Base-by-base conservation (phyloP, 2,888 invertebrate species). In the Brachynemurus nebulosus region DNA sequence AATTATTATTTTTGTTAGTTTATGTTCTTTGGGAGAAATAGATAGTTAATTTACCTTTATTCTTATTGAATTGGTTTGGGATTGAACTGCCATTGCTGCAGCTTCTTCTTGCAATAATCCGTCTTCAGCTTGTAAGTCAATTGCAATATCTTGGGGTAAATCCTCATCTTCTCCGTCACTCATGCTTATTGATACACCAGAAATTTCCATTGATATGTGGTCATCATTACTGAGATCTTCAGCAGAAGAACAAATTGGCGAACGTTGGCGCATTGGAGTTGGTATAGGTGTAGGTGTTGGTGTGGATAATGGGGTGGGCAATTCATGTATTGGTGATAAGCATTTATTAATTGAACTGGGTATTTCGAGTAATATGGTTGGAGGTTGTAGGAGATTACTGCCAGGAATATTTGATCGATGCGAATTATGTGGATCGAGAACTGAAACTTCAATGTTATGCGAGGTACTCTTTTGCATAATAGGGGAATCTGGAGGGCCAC, bases 271-370 rank as follows among this genome's bases (percentile, higher is more conserved):
- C 69, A 74, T 70, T 3, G 80, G 81, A 11, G 78, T 78, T 1
- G 69, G 68, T 0, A 69, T 60, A 1, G 74, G 74, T 9, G 72
- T 72, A 11, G 80, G 81, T 42, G 79, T 69, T 4, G 81, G 81
- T 4, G 83, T 82, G 12, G 82, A 82, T 20, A 80, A 65, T 17
- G 82, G 82, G 1, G 83, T 83, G 3, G 84, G 84, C 52, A 84
- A 69, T 62, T 84, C 84, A 51, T 80, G 69, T 51, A 86, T 86
- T 1, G 85, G 85, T 41, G 84, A 84, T 51, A 86, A 72, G 67
- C 84, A 85, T 64, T 81, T 81, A 58, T 77, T 80, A 55, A 79
- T 78, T 56, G 71, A 67, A 60, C 74, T 76, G 33, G 85, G 83
- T 53, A 83, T 80, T 69, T 86, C 85, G 44, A 86, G 69, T 21